phyloP scores from a whole-genome alignment of 1,140 invertebrate genomes.

The Mercenaria mercenaria region DNA sequence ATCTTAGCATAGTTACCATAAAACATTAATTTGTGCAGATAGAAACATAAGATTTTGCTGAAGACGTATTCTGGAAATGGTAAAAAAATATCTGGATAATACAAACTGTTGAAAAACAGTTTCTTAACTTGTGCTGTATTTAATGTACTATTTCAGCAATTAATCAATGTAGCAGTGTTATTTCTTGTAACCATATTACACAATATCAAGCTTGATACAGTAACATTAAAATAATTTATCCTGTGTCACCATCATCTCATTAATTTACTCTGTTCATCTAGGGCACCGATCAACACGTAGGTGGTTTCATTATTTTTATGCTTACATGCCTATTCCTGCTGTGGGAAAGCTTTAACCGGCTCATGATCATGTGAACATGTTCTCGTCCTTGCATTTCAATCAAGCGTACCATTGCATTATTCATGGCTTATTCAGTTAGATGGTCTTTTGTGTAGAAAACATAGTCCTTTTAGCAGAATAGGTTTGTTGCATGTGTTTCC shows the following conservation, averaged over 20 bases:
- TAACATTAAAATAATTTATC: neutral
- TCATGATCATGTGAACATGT: constrained; percentile 45
- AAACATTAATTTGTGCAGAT: no score
- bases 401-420: constrained; percentile 3
- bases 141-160: neutral
- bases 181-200: neutral
- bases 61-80: no score
- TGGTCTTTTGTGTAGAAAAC: neutral
- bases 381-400: constrained; percentile 26
- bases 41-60: no score
- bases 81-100: no score
- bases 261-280: constrained; percentile 50
- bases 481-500: no score
- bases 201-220: neutral
- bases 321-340: neutral
- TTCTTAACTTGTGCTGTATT: neutral
- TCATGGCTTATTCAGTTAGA: neutral
- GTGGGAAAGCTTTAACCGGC: constrained; percentile 14
- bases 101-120: no score
- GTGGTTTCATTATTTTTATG: constrained; percentile 48
- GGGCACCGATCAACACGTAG: constrained; percentile 33
- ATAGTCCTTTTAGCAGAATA: neutral
- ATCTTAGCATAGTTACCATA: no score
- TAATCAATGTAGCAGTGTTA: neutral
- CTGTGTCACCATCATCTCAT: neutral